Conservation (phyloP, 2,888 invertebrate species). For the Diplolepis rosae region DNA sequence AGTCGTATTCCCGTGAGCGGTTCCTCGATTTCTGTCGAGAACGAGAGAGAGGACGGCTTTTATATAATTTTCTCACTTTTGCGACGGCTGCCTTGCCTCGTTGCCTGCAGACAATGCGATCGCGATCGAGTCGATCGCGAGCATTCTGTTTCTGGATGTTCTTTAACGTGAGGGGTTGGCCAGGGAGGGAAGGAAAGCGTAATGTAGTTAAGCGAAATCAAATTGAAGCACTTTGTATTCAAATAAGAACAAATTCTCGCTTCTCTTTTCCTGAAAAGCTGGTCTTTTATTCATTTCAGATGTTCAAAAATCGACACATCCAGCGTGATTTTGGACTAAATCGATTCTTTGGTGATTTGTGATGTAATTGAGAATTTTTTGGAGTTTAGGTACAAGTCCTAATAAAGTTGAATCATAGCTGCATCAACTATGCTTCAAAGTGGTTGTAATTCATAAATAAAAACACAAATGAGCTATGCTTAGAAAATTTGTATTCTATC, state of each 20-base stretch:
- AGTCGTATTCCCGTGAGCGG: conserved; percentile 76
- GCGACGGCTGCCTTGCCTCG: conserved; percentile 34
- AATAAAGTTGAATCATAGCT: too few relatives aligned
- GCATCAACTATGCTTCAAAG: too few relatives aligned
- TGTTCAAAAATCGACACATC: too few relatives aligned
- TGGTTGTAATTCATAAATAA: too few relatives aligned
- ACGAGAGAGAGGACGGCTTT: conserved; percentile 63
- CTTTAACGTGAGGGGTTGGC: background rate
- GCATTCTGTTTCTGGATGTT: background rate
- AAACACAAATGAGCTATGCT: too few relatives aligned
- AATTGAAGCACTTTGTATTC: conserved; percentile 7
- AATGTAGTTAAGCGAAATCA: background rate
- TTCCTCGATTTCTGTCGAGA: conserved; percentile 74
- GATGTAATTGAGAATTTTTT: too few relatives aligned
- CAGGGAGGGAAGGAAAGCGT: background rate
- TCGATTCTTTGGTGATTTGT: too few relatives aligned
- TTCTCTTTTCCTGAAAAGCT: background rate
- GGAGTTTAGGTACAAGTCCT: too few relatives aligned
- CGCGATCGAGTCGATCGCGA: background rate
- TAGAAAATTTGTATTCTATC: too few relatives aligned
- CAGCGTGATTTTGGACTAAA: too few relatives aligned
- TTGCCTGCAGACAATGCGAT: conserved; percentile 15
- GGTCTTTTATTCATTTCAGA: background rate
- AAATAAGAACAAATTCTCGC: background rate
- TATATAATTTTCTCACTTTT: conserved; percentile 53